Evolutionary conservation across 92 coral and sea anemone species (phyloP).

Genomic region (Muricea muricata): DNA sequence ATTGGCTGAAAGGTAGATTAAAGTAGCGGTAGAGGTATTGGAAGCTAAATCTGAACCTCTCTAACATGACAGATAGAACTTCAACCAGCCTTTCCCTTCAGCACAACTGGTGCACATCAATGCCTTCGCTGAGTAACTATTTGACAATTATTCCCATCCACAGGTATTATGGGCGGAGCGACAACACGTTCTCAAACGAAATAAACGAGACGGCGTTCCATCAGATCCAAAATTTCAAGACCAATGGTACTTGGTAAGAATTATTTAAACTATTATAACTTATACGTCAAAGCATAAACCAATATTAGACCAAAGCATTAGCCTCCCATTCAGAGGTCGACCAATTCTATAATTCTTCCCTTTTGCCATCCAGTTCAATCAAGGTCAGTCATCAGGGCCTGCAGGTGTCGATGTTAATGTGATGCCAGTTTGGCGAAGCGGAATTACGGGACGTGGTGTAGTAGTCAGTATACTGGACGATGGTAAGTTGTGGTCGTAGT

Average conservation of each 20-base stretch:
- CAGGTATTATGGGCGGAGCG: slow-evolving; percentile 98
- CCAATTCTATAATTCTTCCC: too few species aligned
- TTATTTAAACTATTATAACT: not conserved
- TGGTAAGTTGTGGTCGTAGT: slow-evolving; percentile 63
- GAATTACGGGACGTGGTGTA: slow-evolving; percentile 96
- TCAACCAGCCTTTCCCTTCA: too few species aligned
- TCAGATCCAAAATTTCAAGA: slow-evolving; percentile 91
- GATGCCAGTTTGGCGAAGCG: slow-evolving; percentile 87
- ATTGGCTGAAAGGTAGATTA: too few species aligned
- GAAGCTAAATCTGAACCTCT: too few species aligned
- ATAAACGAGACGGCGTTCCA: slow-evolving; percentile 84
- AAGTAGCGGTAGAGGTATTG: too few species aligned
- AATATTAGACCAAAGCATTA: too few species aligned
- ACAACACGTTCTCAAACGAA: slow-evolving; percentile 85
- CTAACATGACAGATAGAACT: too few species aligned
- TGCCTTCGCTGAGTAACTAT: too few species aligned
- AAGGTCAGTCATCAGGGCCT: slow-evolving; percentile 98
- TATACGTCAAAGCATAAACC: too few species aligned
- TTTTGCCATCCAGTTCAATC: slow-evolving; percentile 68
- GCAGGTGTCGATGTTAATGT: slow-evolving; percentile 96
- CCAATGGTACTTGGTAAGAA: slow-evolving; percentile 96
- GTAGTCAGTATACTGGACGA: slow-evolving; percentile 97
- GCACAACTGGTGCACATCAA: too few species aligned
- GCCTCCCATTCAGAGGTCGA: too few species aligned
- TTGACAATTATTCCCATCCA: too few species aligned